Base-by-base conservation (phyloP, 2,888 invertebrate species). In the Onchidella celtica region DNA sequence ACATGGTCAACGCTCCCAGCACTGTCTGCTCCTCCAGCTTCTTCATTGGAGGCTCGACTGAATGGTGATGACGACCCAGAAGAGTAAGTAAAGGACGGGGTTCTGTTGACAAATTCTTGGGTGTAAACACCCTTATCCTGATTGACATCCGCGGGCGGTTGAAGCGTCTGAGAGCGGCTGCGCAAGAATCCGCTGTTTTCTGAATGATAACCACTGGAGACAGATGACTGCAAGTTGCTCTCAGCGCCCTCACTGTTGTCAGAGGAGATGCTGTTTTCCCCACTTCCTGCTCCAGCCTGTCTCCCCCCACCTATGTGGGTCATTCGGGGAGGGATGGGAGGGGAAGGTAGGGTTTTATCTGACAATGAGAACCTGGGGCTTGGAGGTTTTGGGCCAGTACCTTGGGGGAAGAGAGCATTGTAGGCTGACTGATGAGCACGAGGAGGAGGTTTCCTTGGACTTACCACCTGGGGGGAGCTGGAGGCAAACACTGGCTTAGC, bases 211-310 rank as follows among this genome's bases (percentile, higher is more conserved):
- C 85, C 86, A 84, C 86, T 86, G 61, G 86, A 86, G 3, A 82
- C 83, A 17, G 85, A 84, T 2, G 85, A 86, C 78, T 86, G 86
- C 55, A 85, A 27, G 65, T 85, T 85, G 79, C 84, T 84, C 66
- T 86, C 85, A n/a, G 85, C 81, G 0, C 85, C 85, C 57, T 84
- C 85, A 77, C 88, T 87, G 77, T 86, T 83, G 63, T 84, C 83
- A 9, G 88, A 87, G 0, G 87, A 87, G 68, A 88, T 86, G 83
- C 87, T 87, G 82, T 88, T 87, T 57, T 87, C 87, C 21, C 86
- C 85, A 70, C 83, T 86, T 65, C 84, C 84, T 21, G 27, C 55
- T 17, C 63, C 77, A 11, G n/a, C 55, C 55, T 63, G 74, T 40
- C 57, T 29, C n/a, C 29, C 29, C 36, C n/a, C 73, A 21, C 32